A percentile compares a stretch with the other conserved stretches of the same genome.
phyloP scores from a whole-genome alignment of 2,888 invertebrate genomes.

The Ormyrus nitidulus region DNA sequence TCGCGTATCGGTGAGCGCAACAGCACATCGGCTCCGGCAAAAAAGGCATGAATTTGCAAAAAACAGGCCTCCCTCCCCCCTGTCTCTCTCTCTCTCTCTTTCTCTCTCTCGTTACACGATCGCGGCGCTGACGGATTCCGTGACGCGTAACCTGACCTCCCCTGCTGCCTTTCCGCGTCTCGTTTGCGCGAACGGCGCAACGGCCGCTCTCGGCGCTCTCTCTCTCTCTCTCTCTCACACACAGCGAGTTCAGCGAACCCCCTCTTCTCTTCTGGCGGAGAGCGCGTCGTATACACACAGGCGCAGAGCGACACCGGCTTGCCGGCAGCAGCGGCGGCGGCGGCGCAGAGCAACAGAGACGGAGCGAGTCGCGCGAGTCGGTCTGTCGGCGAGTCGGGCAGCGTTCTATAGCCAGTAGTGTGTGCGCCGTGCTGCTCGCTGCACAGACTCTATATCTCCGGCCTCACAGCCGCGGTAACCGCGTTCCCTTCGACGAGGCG shows the following conservation, averaged over 20 bases:
- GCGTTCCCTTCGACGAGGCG: conserved; percentile 37
- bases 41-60: neutral
- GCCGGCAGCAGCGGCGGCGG: conserved; percentile 6
- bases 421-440: neutral
- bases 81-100: too few species aligned
- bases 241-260: conserved; percentile 53
- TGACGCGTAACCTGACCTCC: conserved; percentile 27
- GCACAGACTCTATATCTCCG: conserved; percentile 16
- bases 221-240: neutral
- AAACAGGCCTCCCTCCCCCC: too few species aligned
- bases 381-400: conserved; percentile 4
- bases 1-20: neutral
- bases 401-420: neutral
- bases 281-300: neutral
- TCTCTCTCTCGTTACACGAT: neutral
- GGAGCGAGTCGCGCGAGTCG: neutral
- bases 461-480: conserved; percentile 20
- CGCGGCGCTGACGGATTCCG: conserved; percentile 6
- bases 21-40: neutral
- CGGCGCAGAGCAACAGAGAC: conserved; percentile 2
- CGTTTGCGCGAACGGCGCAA: neutral
- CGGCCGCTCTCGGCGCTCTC: neutral
- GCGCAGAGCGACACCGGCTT: neutral
- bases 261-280: conserved; percentile 30
- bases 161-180: neutral